Conservation (phyloP, 2,797 vertebrate genomes). For the Lophotriccus pileatus region DNA sequence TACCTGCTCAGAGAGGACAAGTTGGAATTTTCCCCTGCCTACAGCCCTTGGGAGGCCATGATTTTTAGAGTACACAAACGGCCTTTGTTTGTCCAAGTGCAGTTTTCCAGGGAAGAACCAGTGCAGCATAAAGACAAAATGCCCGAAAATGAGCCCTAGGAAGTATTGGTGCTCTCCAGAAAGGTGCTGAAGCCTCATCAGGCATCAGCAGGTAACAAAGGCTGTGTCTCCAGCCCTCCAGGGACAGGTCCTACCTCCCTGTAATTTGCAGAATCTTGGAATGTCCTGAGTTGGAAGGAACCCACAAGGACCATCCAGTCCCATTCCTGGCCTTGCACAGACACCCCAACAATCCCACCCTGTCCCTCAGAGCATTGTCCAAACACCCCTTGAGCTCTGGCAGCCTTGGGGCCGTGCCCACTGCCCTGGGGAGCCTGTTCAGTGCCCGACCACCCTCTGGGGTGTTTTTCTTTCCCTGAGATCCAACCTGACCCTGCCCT, state of each 20-base stretch:
- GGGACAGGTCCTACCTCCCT: accelerated
- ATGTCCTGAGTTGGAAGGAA: not conserved
- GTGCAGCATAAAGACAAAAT: not conserved
- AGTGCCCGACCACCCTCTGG: not conserved
- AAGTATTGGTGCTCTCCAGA: accelerated
- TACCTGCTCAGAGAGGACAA: not conserved
- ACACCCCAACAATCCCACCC: not conserved
- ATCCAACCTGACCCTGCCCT: not conserved
- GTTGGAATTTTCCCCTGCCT: not conserved
- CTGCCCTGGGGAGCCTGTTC: not conserved
- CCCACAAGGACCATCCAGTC: not conserved
- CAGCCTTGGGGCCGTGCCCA: not conserved
- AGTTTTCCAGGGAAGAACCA: not conserved
- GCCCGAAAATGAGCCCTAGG: not conserved
- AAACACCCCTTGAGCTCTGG: not conserved
- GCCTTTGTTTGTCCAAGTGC: not conserved
- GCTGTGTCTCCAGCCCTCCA: not conserved
- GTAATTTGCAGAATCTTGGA: not conserved
- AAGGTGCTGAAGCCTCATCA: not conserved
- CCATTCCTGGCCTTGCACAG: not conserved
- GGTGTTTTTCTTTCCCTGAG: not conserved
- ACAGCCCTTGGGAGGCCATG: not conserved
- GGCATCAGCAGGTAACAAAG: not conserved
- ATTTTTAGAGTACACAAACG: not conserved
- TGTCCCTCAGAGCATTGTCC: not conserved